Base-by-base conservation (phyloP, 2,797 vertebrate species). In the Cirrhinus molitorella region DNA sequence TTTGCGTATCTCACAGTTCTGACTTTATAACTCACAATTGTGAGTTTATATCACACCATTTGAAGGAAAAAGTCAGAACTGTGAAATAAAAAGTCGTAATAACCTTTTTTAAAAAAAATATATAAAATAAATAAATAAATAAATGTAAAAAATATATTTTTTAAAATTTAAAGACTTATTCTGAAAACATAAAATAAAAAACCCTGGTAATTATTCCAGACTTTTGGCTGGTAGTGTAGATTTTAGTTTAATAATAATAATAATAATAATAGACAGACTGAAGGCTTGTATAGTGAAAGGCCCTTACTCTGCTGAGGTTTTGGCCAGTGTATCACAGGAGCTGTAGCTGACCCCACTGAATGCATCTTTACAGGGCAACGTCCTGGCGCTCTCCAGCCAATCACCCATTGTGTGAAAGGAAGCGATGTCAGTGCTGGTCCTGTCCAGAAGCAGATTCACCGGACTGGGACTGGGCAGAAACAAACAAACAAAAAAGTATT, bases 281-380 rank as follows among this genome's bases (percentile, higher is more conserved):
- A 9, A 37, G 9, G 8, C 8, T 40, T 11, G 17, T 66, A 34
- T 37, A 19, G 16, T 57, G 53, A 53, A 88, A 83, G 47, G 53
- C 66, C 85, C 97, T 99, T 97, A 99, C 98, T 99, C 97, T 85
- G 96, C 96, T 87, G 97, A 97, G 86, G 98, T 97, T 93, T 99
- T 99, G 94, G 98, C 96, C 92, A 99, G 95, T 43, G 97, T 98
- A 88, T 99, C 97, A 77, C 97, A 98, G 86, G 98, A 98, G 89
- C 96, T 99, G 93, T 99, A 99, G 92, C 98, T 96, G 90, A 99
- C 96, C 0, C 98, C 98, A 0, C 96, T 97, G 92, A 99, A 98
- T 89, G 97, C 96, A 86, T 99, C 98, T 89, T 98, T 99, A 93
- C 97, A 98, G 79, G 97, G 97, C 83, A 97, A 93, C 49, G 96